Base-by-base conservation (phyloP, 1,140 invertebrate species). In the Pogonognathellus flavescens region DNA sequence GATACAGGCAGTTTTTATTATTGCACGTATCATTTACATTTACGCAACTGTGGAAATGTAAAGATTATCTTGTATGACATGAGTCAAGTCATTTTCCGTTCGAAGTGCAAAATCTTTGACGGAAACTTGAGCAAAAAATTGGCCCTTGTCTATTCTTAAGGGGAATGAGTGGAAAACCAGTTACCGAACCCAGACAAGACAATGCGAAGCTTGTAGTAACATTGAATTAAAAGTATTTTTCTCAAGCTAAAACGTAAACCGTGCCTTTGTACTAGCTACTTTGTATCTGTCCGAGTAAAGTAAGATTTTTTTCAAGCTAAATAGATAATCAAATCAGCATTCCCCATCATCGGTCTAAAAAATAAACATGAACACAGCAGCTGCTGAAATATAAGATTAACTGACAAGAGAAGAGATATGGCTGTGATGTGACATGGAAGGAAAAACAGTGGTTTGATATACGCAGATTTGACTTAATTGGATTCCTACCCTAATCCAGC, bases 301-400 rank as follows among this genome's bases (percentile, higher is more conserved):
- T 3, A 6, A 41, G 31, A 66, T 20, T 66, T 25, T 66, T 66
- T 66, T 66, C 14, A 66, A 66, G 70, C 31, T 76, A 16, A 50
- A 41, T 41, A 41, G 31, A 50, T 76, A 76, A 76, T 76, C 22
- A 76, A 76, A 76, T 76, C 70, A 76, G 41, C 70, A 76, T 76
- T 76, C 70, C 31, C 70, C 70, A 76, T 76, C 70, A 76, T 76
- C 41, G 70, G 49, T 76, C 70, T 76, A 76, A 76, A 76, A 76
- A 76, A 76, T 16, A 50, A 76, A 76, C 70, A 76, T 76, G 70
- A 76, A 31, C 70, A 76, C 70, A 76, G 31, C 70, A 76, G 70
- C 70, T 76, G 70, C 70, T 76, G 70, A 76, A 76, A 76, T 76
- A 76, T 16, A 31, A 76, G 70, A 76, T 76, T 7, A 76, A 76